A percentile compares a stretch with the other conserved stretches of the same genome.
Evolutionary conservation across 2,888 invertebrate species (phyloP).

Genomic region (Erynnis tages): DNA sequence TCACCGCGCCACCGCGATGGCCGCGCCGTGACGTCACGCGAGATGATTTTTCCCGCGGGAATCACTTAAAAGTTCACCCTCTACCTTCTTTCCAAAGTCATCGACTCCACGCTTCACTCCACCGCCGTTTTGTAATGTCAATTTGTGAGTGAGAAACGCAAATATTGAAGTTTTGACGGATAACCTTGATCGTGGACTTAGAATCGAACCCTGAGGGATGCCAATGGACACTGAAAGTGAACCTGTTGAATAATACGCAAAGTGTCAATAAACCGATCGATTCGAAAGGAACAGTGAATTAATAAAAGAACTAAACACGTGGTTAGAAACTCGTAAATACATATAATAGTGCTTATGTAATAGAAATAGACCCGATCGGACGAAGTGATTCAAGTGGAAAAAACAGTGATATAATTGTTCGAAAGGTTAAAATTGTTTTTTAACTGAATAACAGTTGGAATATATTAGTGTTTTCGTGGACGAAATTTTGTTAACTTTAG

Average conservation of each 20-base stretch:
- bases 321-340: constrained; percentile 12
- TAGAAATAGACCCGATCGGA: constrained; percentile 1
- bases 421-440: too few species aligned
- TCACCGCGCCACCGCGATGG: constrained; percentile 39
- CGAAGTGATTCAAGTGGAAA: background rate
- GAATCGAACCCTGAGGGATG: constrained; percentile 28
- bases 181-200: constrained; percentile 34
- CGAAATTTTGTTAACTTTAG: too few species aligned
- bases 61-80: constrained; percentile 41
- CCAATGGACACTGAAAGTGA: constrained; percentile 36
- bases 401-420: too few species aligned
- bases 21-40: constrained; percentile 45
- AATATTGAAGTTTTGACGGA: constrained; percentile 30
- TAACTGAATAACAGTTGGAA: too few species aligned
- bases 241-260: constrained; percentile 19
- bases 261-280: constrained; percentile 19
- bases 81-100: constrained; percentile 26
- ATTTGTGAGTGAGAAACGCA: constrained; percentile 23
- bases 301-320: constrained; percentile 10
- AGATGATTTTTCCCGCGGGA: constrained; percentile 56
- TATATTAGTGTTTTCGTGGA: too few species aligned
- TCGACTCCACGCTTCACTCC: constrained; percentile 17
- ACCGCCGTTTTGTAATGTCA: too few species aligned
- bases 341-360: constrained; percentile 19
- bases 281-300: constrained; percentile 13